phyloP scores from a whole-genome alignment of 1,140 invertebrate species.

The Drosophila tropicalis region DNA sequence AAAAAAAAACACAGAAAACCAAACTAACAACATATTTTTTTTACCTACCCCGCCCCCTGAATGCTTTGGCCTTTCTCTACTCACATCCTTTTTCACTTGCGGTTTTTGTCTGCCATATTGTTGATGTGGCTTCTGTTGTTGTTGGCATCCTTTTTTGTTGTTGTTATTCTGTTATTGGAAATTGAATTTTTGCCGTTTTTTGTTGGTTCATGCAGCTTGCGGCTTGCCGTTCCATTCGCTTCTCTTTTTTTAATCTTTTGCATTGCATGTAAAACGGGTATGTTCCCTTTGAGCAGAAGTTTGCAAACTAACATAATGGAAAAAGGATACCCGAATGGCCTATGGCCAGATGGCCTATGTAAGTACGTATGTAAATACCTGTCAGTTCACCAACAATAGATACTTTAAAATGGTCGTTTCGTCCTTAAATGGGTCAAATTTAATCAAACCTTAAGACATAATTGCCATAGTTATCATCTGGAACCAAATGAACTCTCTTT shows the following conservation, averaged over 20 bases:
- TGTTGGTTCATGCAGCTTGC: constrained; percentile 50
- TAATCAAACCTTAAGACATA: no score
- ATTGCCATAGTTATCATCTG: no score
- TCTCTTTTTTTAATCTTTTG: constrained; percentile 22
- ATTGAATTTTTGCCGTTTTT: constrained; percentile 59
- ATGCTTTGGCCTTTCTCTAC: background rate
- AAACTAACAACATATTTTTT: constrained; percentile 29
- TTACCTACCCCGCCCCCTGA: background rate
- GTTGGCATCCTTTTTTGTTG: constrained; percentile 13
- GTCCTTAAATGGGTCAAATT: no score
- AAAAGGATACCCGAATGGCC: no score
- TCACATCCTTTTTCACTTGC: constrained; percentile 35
- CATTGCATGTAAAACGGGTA: no score
- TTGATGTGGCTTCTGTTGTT: constrained; percentile 34
- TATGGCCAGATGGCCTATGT: no score
- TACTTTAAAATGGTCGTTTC: no score
- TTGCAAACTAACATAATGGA: no score
- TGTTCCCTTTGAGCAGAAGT: no score
- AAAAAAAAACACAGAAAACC: constrained; percentile 8
- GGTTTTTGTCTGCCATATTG: constrained; percentile 57
- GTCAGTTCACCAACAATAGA: no score
- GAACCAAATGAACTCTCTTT: no score
- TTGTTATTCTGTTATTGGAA: constrained; percentile 68
- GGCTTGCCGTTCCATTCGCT: constrained; percentile 16
- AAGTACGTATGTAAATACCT: no score